Evolutionary conservation across 2,888 invertebrate genomes (phyloP).

Genomic region (Drosophila paracracens): DNA sequence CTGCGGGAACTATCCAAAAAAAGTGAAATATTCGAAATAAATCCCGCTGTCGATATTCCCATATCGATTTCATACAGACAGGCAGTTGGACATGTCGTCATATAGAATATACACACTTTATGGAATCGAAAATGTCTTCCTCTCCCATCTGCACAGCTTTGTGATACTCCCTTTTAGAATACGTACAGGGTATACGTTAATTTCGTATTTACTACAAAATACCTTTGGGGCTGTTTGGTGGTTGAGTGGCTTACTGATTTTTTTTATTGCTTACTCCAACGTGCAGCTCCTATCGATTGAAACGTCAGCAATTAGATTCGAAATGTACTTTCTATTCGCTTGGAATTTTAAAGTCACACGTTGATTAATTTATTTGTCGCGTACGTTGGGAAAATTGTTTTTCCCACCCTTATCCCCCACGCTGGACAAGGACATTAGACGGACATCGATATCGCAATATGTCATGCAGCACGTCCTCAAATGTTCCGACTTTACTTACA

Average conservation of each 20-base stretch:
- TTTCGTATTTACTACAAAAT: not conserved
- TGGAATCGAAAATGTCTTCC: not conserved
- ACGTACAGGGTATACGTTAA: not conserved
- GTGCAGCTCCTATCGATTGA: conserved; percentile 38
- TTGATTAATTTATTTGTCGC: conserved; percentile 70
- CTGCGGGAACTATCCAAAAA: no score
- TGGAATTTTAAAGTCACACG: conserved; percentile 49
- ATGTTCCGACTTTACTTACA: conserved; percentile 1
- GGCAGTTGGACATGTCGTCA: not conserved
- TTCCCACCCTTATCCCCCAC: not conserved
- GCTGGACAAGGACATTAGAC: conserved; percentile 32
- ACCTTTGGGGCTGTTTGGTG: conserved; percentile 10
- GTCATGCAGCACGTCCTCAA: conserved; percentile 56
- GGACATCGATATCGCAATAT: conserved; percentile 46
- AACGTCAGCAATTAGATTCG: conserved; percentile 58
- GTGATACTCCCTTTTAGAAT: not conserved
- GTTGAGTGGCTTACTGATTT: not conserved
- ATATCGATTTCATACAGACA: not conserved
- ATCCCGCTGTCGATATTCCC: not conserved
- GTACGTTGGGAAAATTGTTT: conserved; percentile 6
- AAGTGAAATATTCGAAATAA: not conserved
- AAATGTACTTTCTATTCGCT: conserved; percentile 48
- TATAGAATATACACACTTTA: not conserved
- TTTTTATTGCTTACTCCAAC: conserved; percentile 5
- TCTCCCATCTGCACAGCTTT: not conserved